A percentile compares a stretch with the other conserved stretches of the same genome.
Evolutionary conservation across 2,113 vertebrate species (phyloP).

Genomic region (Ammodytes marinus): DNA sequence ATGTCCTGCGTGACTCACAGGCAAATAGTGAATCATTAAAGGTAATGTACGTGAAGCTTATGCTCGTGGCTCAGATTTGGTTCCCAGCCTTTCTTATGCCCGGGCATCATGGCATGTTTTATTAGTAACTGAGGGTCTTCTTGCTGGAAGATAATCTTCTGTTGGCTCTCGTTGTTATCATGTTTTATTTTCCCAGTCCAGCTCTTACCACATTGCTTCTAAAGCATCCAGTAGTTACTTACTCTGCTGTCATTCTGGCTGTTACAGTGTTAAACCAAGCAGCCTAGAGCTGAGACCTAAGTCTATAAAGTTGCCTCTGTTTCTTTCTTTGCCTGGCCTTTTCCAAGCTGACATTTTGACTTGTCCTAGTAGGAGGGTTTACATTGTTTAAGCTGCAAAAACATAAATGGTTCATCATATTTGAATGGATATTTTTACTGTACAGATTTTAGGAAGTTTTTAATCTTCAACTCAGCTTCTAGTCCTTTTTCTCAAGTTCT

Average conservation of each 20-base stretch:
- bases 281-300: not conserved
- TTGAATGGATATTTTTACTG: not conserved
- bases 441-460: not conserved
- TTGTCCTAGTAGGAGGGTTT: not conserved
- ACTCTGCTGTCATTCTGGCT: not conserved
- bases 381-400: not conserved
- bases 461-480: not conserved
- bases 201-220: slow-evolving; percentile 37
- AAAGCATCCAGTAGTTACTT: slow-evolving; percentile 4
- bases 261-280: not conserved
- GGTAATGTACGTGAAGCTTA: slow-evolving; percentile 5
- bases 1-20: not conserved
- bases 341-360: not conserved
- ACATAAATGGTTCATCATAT: not conserved
- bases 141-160: slow-evolving; percentile 50
- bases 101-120: slow-evolving; percentile 6
- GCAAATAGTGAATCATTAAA: not conserved
- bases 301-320: not conserved
- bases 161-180: slow-evolving; percentile 8
- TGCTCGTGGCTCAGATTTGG: slow-evolving; percentile 1
- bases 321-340: not conserved
- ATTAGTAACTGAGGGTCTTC: slow-evolving; percentile 15
- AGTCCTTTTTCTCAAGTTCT: not conserved
- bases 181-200: slow-evolving; percentile 13
- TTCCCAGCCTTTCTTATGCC: not conserved